Evolutionary conservation across 2,113 vertebrate species (phyloP).

Genomic region (Bubalus kerabau): DNA sequence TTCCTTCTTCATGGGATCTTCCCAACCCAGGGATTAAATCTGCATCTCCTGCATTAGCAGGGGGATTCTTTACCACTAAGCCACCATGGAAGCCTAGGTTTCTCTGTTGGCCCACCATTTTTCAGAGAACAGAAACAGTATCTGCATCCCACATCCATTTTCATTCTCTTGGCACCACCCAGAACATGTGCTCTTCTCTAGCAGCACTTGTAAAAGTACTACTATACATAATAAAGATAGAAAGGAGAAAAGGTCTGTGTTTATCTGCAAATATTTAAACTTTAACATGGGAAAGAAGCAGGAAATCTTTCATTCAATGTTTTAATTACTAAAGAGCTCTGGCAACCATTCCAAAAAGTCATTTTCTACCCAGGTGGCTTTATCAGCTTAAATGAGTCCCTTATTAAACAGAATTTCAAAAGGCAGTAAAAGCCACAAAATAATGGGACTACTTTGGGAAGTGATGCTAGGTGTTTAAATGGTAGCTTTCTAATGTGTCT

Average conservation of each 20-base stretch:
- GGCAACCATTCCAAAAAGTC: neutral
- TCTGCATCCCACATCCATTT: neutral
- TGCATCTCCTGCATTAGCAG: neutral
- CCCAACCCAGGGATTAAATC: neutral
- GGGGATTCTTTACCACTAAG: neutral
- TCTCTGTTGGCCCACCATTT: neutral
- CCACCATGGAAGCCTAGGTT: neutral
- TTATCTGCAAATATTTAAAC: neutral
- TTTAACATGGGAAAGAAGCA: neutral
- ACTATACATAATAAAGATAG: neutral
- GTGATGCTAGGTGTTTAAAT: neutral
- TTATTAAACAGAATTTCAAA: slow-evolving; percentile 1
- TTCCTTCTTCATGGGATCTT: neutral
- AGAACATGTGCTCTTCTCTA: neutral
- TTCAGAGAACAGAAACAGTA: neutral
- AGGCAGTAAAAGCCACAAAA: neutral
- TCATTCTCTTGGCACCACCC: neutral
- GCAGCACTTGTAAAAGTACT: neutral
- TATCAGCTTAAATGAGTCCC: neutral
- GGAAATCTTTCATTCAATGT: neutral
- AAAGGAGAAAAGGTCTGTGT: neutral
- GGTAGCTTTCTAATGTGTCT: neutral
- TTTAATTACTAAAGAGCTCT: neutral
- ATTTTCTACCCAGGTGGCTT: neutral
- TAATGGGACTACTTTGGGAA: neutral